Evolutionary conservation across 2,888 invertebrate species (phyloP).

Genomic region (Diploptera punctata): DNA sequence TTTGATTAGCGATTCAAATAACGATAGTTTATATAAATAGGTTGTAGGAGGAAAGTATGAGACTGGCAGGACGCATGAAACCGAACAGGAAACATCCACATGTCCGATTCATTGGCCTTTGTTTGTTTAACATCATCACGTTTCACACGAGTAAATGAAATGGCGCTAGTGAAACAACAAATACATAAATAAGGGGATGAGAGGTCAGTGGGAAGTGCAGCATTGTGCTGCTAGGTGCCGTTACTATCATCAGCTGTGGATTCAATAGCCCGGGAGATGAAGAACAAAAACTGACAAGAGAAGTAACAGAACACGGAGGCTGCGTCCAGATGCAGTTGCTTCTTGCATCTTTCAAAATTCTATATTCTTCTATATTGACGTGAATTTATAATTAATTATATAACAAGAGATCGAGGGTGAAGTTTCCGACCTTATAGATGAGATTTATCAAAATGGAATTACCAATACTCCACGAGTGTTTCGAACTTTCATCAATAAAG

Average conservation of each 20-base stretch:
- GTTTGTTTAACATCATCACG: background rate
- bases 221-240: slow-evolving; percentile 6
- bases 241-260: slow-evolving; percentile 14
- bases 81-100: background rate
- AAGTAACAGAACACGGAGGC: background rate
- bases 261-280: background rate
- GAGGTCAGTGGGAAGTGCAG: slow-evolving; percentile 20
- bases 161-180: background rate
- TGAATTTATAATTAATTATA: too few relatives aligned
- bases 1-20: too few relatives aligned
- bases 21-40: too few relatives aligned
- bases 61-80: too few relatives aligned
- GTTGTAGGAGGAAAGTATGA: too few relatives aligned
- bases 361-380: too few relatives aligned
- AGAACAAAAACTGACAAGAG: slow-evolving; percentile 7
- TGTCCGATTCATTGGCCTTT: slow-evolving; percentile 6
- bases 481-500: too few relatives aligned
- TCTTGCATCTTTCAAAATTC: too few relatives aligned
- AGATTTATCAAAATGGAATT: too few relatives aligned
- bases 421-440: too few relatives aligned
- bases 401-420: too few relatives aligned
- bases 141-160: background rate
- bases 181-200: background rate
- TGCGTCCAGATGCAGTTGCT: background rate
- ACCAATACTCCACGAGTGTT: too few relatives aligned